Evolutionary conservation across 2,113 vertebrate species (phyloP).

Genomic region (Prunella fulvescens): DNA sequence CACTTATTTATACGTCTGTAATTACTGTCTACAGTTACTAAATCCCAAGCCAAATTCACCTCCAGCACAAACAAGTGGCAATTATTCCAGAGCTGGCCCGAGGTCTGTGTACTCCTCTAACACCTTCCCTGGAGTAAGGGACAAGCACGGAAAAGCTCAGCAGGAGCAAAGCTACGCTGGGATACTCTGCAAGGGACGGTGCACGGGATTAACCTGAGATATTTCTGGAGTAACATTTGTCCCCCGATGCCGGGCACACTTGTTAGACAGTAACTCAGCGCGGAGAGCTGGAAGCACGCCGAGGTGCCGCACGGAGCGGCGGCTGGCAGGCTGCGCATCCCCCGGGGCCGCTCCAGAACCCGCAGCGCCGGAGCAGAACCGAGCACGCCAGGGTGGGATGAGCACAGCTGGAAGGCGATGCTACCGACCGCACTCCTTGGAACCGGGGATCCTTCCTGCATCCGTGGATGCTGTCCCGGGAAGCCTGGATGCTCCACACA

Average conservation of each 20-base stretch:
- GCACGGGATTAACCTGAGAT: background rate
- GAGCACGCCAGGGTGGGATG: background rate
- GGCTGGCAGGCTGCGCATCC: background rate
- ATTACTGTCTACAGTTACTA: background rate
- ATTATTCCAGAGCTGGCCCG: background rate
- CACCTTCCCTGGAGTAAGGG: background rate
- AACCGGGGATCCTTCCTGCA: background rate
- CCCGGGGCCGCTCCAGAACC: background rate
- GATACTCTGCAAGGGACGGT: background rate
- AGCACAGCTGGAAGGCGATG: background rate
- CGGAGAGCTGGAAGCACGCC: background rate
- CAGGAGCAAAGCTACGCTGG: background rate
- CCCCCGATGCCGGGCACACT: background rate
- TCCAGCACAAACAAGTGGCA: background rate
- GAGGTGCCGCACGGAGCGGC: background rate
- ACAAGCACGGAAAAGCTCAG: background rate
- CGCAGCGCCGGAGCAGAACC: background rate
- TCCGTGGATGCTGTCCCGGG: background rate
- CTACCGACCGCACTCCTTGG: background rate
- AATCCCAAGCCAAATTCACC: background rate
- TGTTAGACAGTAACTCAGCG: background rate
- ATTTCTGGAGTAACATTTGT: slow-evolving; percentile 39
- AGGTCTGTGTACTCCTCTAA: background rate
- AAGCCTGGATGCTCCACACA: background rate
- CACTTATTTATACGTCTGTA: slow-evolving; percentile 34